Evolutionary conservation across 2,113 vertebrate species (phyloP).

Genomic region (Procavia capensis): DNA sequence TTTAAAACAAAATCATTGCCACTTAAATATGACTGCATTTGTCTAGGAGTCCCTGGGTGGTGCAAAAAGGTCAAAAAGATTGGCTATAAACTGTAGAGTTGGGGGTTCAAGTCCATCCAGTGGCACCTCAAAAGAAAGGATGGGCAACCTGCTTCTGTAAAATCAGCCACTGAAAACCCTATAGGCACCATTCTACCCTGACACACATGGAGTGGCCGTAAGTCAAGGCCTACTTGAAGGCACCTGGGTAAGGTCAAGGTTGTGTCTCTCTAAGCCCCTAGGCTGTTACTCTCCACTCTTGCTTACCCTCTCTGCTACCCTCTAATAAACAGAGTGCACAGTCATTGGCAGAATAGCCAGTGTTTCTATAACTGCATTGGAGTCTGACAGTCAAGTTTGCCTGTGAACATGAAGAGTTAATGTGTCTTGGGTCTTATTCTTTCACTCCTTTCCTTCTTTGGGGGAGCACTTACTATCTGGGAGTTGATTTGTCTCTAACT

Average conservation of each 20-base stretch:
- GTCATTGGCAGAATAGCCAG: background rate
- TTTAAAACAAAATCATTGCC: background rate
- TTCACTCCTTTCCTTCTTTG: background rate
- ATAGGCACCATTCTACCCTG: background rate
- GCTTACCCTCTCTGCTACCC: background rate
- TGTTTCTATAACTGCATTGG: background rate
- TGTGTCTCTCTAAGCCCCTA: background rate
- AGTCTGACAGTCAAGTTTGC: background rate
- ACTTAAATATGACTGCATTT: background rate
- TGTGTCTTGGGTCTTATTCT: background rate
- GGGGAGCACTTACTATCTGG: background rate
- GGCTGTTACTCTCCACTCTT: background rate
- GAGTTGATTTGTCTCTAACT: conserved; percentile 41
- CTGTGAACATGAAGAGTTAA: background rate
- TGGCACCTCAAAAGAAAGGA: too few species aligned
- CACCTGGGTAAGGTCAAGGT: background rate
- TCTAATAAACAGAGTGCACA: background rate
- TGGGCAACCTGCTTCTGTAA: background rate
- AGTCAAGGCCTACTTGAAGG: background rate
- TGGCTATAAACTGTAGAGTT: background rate
- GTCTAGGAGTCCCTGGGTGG: background rate
- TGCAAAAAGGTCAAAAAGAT: background rate
- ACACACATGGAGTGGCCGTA: background rate
- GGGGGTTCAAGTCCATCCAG: background rate
- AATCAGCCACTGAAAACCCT: background rate